Evolutionary conservation across 2,888 invertebrate species (phyloP), one percentile per base, ranked within the genome.

Genomic region (Cryptus viduatorius): DNA sequence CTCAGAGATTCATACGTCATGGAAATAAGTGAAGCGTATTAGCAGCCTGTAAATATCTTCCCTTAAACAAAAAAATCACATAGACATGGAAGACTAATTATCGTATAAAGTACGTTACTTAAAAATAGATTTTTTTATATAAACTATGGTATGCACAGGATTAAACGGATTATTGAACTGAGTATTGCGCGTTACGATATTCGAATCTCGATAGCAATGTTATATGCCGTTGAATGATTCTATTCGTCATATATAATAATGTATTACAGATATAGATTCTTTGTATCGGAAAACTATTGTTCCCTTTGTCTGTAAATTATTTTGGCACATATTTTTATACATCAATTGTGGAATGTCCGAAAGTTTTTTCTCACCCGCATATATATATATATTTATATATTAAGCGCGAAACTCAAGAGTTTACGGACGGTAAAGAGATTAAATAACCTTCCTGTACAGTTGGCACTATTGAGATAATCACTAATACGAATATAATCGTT

Each of bases 31-130:
- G 44, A 69, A 75, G 73, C 48, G 50, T 79, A 71, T 71, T 65
- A 37, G 68, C 31, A 61, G 42, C 7, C 48, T 75, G 59, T 83
- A 79, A 79, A 79, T 59, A 59, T 68, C 72, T 61, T 76, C 24
- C 56, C 19, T 59, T 37, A 67, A n/a, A 24, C 24, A 76, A 68
- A 59, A 59, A 75, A 75, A 75, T 67, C 64, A 76, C 73, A 31
- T 71, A 42, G 50, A 29, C 50, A 48, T 72, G 76, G 79, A 83
- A 79, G 79, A 76, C 71, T 76, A 64, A 56, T 50, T 67, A 68
- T 37, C 16, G 24, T 16, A 19, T 53, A 65, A 72, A 37, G 56
- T 67, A 56, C 56, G 37, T 53, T 42, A 71, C 24, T 56, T 72
- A 78, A 82, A 75, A 61, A 81, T 19, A 44, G 59, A 31, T 61